Base-by-base conservation (phyloP, 2,797 vertebrate genomes). In the Holocentrus rufus region DNA sequence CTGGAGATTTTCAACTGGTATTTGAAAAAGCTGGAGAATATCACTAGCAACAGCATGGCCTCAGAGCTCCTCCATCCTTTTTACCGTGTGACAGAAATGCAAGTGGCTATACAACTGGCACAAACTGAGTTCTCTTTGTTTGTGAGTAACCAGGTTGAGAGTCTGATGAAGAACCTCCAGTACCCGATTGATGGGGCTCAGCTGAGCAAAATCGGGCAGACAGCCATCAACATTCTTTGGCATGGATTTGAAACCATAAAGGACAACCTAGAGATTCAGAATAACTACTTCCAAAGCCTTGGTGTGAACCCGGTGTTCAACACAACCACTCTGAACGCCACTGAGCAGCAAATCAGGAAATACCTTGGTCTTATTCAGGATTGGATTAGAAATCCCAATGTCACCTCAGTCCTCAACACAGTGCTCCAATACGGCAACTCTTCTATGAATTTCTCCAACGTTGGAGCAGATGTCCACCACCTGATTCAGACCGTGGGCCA, bases 1-100 rank as follows among this genome's bases (percentile, higher is more conserved):
- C 50, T 89, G 25, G 72, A 91, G 25, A 88, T 93, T 11, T 70
- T 84, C n/a, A 10, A 86, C 14, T 94, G 93, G 92, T 94, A 94
- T 81, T 78, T 95, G 66, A 79, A 65, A 30, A 90, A 65, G 34
- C 66, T 95, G 62, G 89, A 89, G 81, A 91, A 91, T 11, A 77
- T 87, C 74, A 93, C 88, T 25, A 89, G 74, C 22, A 71, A 36
- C 49, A 92, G 91, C 69, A 77, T 85, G 0, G n/a, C 80, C 27
- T 86, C 86, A 30, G 60, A 75, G 0, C 72, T 92, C 58, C 79
- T 94, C n/a, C 10, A 77, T 1, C 85, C 88, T 13, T 50, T 93
- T 50, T 89, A 90, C 65, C 17, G n/a, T 13, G 47, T 92, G 13
- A 70, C 84, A 22, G 85, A 93, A 65, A 85, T 92, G 87, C 87